Percentiles rank a stretch among this genome's conserved stretches.
phyloP scores from a whole-genome alignment of 2,888 invertebrate species.

The Tenodera sinensis region DNA sequence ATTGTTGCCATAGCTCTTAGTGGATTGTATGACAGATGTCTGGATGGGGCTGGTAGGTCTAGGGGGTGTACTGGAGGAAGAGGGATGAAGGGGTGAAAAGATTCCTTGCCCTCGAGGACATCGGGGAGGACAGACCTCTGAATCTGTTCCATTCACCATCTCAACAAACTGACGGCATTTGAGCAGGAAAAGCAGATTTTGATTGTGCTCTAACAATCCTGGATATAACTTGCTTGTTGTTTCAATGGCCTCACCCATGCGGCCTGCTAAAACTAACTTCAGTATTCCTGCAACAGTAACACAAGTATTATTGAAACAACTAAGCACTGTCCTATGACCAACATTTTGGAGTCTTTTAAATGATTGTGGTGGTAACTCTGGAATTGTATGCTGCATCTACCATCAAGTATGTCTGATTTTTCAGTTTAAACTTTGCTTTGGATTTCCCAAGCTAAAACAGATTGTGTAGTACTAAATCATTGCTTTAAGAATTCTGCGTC shows the following conservation, averaged over 20 bases:
- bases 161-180: constrained; percentile 98
- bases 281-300: constrained; percentile 69
- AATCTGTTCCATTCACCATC: constrained; percentile 92
- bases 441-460: no score
- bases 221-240: constrained; percentile 86
- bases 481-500: no score
- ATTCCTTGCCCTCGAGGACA: constrained; percentile 44
- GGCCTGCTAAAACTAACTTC: constrained; percentile 84
- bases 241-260: constrained; percentile 94
- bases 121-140: constrained; percentile 53
- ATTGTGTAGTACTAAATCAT: no score
- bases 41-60: constrained; percentile 36
- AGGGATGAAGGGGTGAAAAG: constrained; percentile 37
- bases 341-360: no score
- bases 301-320: background rate
- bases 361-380: no score
- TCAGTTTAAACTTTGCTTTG: no score
- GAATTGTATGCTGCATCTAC: no score
- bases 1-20: constrained; percentile 48
- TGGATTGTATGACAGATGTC: constrained; percentile 76
- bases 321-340: no score
- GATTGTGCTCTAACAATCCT: constrained; percentile 85
- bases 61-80: constrained; percentile 34
- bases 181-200: constrained; percentile 88
- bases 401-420: no score